phyloP scores from a whole-genome alignment of 2,888 invertebrate genomes.

The Plutella xylostella region DNA sequence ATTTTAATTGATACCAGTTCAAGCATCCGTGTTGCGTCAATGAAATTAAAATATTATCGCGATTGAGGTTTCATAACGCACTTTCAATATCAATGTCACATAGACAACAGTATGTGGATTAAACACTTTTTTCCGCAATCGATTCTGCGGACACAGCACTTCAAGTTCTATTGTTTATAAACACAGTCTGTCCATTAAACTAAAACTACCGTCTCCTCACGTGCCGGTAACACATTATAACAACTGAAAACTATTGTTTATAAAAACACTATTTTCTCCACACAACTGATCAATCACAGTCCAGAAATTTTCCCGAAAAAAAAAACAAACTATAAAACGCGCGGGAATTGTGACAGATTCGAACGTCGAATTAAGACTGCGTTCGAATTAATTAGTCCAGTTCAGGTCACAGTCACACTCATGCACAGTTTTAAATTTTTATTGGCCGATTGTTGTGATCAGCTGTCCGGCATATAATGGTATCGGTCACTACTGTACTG shows the following conservation, averaged over 20 bases:
- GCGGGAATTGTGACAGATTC: not conserved
- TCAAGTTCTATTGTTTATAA: not conserved
- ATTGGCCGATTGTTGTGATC: too few species aligned
- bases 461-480: constrained; percentile 21
- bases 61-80: constrained; percentile 19
- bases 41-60: constrained; percentile 8
- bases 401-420: too few species aligned
- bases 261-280: not conserved
- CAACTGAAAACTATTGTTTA: too few species aligned
- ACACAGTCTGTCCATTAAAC: not conserved
- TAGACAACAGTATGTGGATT: not conserved
- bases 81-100: constrained; percentile 14
- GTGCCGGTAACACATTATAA: constrained; percentile 14
- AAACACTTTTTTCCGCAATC: not conserved
- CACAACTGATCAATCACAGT: not conserved
- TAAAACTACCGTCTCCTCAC: constrained; percentile 9
- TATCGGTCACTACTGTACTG: constrained; percentile 13
- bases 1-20: constrained; percentile 16
- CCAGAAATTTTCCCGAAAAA: not conserved
- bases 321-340: not conserved
- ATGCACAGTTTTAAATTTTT: too few species aligned
- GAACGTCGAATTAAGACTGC: too few species aligned
- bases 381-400: too few species aligned
- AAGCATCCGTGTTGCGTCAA: constrained; percentile 15
- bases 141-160: not conserved